These are phyloP conservation scores for Isurus oxyrinchus DNA, from an alignment of 2,113 vertebrate species.

Conservation along the genomic window DNA sequence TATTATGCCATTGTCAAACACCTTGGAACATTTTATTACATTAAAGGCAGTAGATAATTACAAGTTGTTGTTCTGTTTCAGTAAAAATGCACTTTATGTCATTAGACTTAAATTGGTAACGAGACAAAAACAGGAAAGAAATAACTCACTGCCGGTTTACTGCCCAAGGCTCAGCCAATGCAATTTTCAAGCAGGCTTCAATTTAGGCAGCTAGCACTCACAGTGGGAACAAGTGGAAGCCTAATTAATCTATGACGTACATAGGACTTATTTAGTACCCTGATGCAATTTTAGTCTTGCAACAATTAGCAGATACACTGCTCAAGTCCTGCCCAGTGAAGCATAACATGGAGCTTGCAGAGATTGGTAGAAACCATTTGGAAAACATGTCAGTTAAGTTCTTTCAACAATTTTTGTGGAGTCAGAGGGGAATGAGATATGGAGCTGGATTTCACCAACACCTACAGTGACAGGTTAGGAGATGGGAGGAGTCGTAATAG, in stretches of 20 bases:
- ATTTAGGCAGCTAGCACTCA: background rate
- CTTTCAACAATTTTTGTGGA: background rate
- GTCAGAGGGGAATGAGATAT: background rate
- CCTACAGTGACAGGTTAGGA: no score
- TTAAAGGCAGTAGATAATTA: no score
- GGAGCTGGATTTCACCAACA: background rate
- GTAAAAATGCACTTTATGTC: background rate
- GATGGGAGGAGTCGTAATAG: no score
- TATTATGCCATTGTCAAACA: no score
- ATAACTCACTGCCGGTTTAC: background rate
- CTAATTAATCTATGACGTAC: background rate
- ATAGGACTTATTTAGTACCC: background rate
- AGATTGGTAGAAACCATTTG: background rate
- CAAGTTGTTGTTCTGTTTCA: background rate
- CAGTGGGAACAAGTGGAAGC: background rate
- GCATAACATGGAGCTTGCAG: background rate
- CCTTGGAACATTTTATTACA: no score
- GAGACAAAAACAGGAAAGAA: background rate
- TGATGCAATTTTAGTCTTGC: background rate
- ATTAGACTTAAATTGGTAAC: background rate
- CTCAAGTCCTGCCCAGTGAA: background rate
- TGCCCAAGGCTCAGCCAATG: background rate
- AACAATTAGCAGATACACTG: background rate
- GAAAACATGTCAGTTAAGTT: background rate
- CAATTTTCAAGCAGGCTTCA: background rate